These are phyloP conservation scores for Euzetes globulus DNA, from an alignment of 2,888 invertebrate genomes.

Conservation along the genomic window DNA sequence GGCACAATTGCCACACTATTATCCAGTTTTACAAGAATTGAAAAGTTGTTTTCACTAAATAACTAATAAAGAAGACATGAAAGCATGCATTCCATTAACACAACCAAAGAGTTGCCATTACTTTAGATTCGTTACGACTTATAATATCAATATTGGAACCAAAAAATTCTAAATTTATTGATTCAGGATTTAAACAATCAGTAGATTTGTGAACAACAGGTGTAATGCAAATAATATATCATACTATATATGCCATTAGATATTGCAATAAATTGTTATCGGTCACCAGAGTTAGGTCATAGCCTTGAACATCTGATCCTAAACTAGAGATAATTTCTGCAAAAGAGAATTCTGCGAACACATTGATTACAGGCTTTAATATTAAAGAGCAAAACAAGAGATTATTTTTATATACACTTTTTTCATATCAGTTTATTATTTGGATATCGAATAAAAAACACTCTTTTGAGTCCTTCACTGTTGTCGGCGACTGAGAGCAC, in stretches of 20 bases:
- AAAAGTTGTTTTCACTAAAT: not conserved
- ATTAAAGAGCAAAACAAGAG: slow-evolving; percentile 15
- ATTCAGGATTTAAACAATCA: no score
- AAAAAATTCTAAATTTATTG: no score
- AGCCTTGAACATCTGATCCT: not conserved
- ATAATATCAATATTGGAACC: no score
- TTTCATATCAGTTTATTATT: not conserved
- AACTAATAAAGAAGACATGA: not conserved
- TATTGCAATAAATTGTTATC: not conserved
- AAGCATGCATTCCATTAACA: not conserved
- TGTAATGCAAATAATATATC: slow-evolving; percentile 19
- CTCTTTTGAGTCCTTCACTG: slow-evolving; percentile 7
- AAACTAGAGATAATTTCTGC: not conserved
- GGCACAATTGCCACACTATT: not conserved
- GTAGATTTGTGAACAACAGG: not conserved
- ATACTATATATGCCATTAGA: not conserved
- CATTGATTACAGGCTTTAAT: not conserved
- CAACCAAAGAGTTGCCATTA: not conserved
- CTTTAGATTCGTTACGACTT: no score
- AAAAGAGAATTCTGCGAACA: not conserved
- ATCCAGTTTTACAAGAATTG: not conserved
- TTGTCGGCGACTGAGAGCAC: slow-evolving; percentile 18
- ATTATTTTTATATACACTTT: slow-evolving; percentile 19
- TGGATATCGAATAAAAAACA: not conserved
- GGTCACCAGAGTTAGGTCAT: slow-evolving; percentile 19